phyloP scores from a whole-genome alignment of 2,113 vertebrate species.

The Dicrurus megarhynchus region DNA sequence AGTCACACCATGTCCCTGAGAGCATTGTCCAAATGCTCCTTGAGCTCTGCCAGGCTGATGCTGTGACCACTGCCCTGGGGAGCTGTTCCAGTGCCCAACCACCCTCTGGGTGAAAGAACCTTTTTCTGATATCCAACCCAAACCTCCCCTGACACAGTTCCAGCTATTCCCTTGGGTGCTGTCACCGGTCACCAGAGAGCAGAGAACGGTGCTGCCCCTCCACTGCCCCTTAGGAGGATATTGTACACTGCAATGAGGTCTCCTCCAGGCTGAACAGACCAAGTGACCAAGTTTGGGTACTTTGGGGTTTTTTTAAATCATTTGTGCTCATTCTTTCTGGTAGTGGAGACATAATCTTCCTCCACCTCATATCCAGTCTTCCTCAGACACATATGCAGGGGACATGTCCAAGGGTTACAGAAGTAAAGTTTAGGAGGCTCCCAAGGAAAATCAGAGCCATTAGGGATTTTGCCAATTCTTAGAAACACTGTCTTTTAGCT shows the following conservation, averaged over 20 bases:
- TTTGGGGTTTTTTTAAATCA: not conserved
- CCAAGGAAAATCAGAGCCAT: not conserved
- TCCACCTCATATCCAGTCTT: not conserved
- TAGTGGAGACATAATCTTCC: not conserved
- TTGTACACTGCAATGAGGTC: not conserved
- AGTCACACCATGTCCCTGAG: too few relatives aligned
- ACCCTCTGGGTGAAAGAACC: not conserved
- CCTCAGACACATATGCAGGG: not conserved
- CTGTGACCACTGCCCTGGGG: not conserved
- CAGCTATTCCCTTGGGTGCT: not conserved
- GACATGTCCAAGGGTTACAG: not conserved
- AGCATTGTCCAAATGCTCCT: accelerated
- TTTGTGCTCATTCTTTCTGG: not conserved
- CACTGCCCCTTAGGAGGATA: not conserved
- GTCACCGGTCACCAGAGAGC: not conserved
- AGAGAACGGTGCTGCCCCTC: not conserved
- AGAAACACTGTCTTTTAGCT: not conserved
- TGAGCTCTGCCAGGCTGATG: not conserved
- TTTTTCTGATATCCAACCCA: not conserved
- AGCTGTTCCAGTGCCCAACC: not conserved
- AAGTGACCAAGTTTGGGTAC: not conserved
- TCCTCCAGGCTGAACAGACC: not conserved
- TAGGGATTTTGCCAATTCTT: not conserved
- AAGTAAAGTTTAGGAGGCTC: not conserved
- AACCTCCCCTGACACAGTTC: not conserved